Evolutionary conservation across 2,888 invertebrate species (phyloP).

Genomic region (Gibbula magus): DNA sequence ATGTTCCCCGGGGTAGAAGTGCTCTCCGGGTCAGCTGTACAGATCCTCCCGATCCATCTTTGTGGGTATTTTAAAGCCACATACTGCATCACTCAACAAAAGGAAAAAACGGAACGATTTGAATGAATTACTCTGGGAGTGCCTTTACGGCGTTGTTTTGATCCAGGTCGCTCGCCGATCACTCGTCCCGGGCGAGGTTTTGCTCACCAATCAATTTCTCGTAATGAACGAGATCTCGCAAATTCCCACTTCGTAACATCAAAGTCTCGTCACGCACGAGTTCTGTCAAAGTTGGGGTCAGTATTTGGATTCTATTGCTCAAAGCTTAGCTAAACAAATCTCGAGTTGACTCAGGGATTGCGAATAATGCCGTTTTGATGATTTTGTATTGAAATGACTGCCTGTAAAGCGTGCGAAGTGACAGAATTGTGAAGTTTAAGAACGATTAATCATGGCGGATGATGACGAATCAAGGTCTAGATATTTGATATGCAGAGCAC

Average conservation of each 20-base stretch:
- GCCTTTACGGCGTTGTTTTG: slow-evolving; percentile 1
- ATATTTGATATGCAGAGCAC: not conserved
- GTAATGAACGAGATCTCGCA: slow-evolving; percentile 20
- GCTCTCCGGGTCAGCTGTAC: too few relatives aligned
- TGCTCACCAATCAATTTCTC: slow-evolving; percentile 16
- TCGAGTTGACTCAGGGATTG: not conserved
- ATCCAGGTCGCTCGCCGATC: not conserved
- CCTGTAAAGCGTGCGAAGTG: not conserved
- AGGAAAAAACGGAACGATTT: not conserved
- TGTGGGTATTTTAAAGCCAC: too few relatives aligned
- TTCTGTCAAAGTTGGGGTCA: slow-evolving; percentile 13
- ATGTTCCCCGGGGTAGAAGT: too few relatives aligned
- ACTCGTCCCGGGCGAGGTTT: not conserved
- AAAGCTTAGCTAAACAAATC: slow-evolving; percentile 12
- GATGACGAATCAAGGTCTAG: too few relatives aligned
- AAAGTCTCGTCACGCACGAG: slow-evolving; percentile 19
- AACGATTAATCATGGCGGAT: too few relatives aligned
- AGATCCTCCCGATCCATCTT: too few relatives aligned
- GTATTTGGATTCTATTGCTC: slow-evolving; percentile 10
- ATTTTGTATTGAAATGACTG: slow-evolving; percentile 18
- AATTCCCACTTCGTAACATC: slow-evolving; percentile 7
- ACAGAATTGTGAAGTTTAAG: too few relatives aligned
- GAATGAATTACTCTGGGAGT: not conserved
- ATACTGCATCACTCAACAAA: too few relatives aligned
- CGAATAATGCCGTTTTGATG: slow-evolving; percentile 15